These are phyloP conservation scores for Druon quercuslanigerum DNA, from an alignment of 1,140 invertebrate species.

Conservation along the genomic window DNA sequence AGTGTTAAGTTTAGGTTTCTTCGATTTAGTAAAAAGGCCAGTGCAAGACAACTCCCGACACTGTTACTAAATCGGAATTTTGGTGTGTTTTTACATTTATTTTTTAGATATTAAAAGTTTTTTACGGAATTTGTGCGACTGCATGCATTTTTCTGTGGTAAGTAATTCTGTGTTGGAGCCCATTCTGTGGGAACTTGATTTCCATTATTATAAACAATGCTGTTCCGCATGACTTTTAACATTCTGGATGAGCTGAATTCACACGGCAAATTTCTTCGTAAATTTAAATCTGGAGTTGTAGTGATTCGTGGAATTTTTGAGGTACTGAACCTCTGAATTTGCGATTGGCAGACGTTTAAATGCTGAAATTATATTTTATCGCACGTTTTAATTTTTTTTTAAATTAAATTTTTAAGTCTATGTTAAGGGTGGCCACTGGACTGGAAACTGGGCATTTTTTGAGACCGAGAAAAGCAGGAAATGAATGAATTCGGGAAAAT, in stretches of 20 bases:
- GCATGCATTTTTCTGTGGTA: neutral
- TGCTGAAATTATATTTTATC: constrained; percentile 30
- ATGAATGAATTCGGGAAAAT: too few species aligned
- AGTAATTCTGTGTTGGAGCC: neutral
- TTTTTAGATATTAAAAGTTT: neutral
- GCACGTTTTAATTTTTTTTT: neutral
- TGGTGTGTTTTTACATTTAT: neutral
- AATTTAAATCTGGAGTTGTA: constrained; percentile 39
- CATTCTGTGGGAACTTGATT: neutral
- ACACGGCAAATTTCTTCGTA: constrained; percentile 32
- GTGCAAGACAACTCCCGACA: too few species aligned
- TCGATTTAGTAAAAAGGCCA: too few species aligned
- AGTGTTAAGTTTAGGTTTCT: too few species aligned
- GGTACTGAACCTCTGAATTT: constrained; percentile 30
- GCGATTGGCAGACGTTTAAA: constrained; percentile 22
- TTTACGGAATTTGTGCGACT: neutral
- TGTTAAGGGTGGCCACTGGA: too few species aligned
- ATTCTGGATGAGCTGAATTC: constrained; percentile 41
- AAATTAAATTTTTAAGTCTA: neutral
- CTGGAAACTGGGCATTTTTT: too few species aligned
- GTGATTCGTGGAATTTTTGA: constrained; percentile 43
- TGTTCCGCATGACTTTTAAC: neutral
- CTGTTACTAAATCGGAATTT: too few species aligned
- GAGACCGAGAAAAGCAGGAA: too few species aligned
- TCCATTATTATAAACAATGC: neutral